These are phyloP conservation scores for Drosophila chauvacae DNA, from an alignment of 1,140 invertebrate species.

Conservation along the genomic window DNA sequence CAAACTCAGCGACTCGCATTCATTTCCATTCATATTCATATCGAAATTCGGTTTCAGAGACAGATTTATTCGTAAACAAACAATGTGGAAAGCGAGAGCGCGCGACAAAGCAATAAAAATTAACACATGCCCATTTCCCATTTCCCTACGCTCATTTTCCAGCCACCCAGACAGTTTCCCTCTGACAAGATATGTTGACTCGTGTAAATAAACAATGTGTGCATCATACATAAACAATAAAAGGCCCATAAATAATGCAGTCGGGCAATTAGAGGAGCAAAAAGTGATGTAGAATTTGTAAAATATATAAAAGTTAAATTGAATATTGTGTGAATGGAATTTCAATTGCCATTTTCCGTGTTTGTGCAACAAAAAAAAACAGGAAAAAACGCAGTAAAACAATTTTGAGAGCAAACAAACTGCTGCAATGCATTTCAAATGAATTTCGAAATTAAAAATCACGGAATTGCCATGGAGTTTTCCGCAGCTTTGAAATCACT, in stretches of 20 bases:
- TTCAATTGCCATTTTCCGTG: conserved; percentile 41
- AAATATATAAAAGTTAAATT: conserved; percentile 40
- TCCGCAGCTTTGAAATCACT: neutral
- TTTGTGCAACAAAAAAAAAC: conserved; percentile 46
- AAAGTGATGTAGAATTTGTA: conserved; percentile 36
- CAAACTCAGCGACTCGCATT: conserved; percentile 31
- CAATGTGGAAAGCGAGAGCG: conserved; percentile 7
- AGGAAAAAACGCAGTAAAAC: conserved; percentile 18
- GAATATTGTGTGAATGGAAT: conserved; percentile 58
- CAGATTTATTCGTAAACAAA: conserved; percentile 62
- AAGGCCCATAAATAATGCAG: conserved; percentile 62
- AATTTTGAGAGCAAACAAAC: conserved; percentile 26
- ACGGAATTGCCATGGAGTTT: conserved; percentile 2
- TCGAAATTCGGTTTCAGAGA: conserved; percentile 13
- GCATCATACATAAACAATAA: conserved; percentile 45
- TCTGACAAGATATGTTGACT: conserved; percentile 31
- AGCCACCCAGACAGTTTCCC: conserved; percentile 8
- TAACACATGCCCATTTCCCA: conserved; percentile 52
- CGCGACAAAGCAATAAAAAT: conserved; percentile 73
- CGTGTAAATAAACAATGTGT: conserved; percentile 60
- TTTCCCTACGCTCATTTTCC: conserved; percentile 20
- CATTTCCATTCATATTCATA: conserved; percentile 38
- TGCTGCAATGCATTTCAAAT: conserved; percentile 34
- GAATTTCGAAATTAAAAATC: conserved; percentile 25
- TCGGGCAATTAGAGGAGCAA: conserved; percentile 60